Evolutionary conservation across 2,797 vertebrate genomes (phyloP), one percentile per base, ranked within the genome.

Genomic region (Cryptoblepharus egeriae): DNA sequence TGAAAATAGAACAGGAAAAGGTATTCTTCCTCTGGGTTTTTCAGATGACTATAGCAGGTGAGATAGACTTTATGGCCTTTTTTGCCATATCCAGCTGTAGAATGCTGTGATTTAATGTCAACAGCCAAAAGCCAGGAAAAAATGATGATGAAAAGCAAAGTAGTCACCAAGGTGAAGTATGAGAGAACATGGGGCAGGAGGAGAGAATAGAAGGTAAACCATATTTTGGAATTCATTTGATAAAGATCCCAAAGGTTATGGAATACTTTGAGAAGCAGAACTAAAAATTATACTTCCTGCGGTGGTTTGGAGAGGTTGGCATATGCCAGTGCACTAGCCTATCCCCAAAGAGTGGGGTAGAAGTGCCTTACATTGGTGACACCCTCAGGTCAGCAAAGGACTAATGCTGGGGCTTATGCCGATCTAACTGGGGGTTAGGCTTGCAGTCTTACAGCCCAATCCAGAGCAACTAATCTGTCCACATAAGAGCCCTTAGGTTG

Each of bases 61-160:
- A 49, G 45, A n/a, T 57, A 52, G 49, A 52, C 65, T n/a, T 57
- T 61, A 73, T 73, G 60, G 35, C 49, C 26, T 42, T 30, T 81
- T 11, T 52, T 49, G 71, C 45, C 3, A 57, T 22, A 49, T 55
- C 37, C n/a, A 52, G 57, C 12, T 26, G 3, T 57, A 58, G 49
- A 67, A 77, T 13, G 28, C 63, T 16, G 30, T 67, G 75, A 64
- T 75, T 67, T 67, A 81, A 37, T 74, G 78, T 60, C 60, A 90
- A 90, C 83, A 82, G 87, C 87, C 88, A 90, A 91, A 88, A 86
- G 84, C 55, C 52, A 80, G 81, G 92, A 88, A 45, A n/a, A 72
- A 91, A 82, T 60, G 85, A 75, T 75, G 87, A 90, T 77, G 75
- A 80, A 80, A 60, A 32, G 13, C 49, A 52, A 52, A 52, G 78